Evolutionary conservation across 1,140 invertebrate species (phyloP), one percentile per base, ranked within the genome.

Genomic region (Lamellibrachia luymesi): DNA sequence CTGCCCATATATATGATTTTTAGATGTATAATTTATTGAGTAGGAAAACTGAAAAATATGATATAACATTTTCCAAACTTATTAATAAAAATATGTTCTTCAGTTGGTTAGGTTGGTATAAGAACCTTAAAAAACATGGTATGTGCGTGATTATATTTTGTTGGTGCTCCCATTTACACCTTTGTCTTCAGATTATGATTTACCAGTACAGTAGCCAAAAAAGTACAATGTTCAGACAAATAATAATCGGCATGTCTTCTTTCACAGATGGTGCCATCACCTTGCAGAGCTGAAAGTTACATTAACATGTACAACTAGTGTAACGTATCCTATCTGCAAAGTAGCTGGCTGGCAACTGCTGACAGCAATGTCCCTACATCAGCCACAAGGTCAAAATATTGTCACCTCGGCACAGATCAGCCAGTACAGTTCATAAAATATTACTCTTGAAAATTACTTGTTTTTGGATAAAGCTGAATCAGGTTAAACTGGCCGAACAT

Each of bases 241-340:
- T 80, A 80, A 80, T 80, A 80, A 80, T 80, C 64, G 17, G 64
- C 64, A 80, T 80, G 64, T 22, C 17, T 80, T 80, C 64, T 80
- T 80, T 17, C 64, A 80, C 64, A 80, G 64, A 80, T 17, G 64
- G 25, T 10, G 64, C 64, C 4, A 80, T 80, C 64, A 80, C 64
- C 64, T 80, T 22, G 8, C 13, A 4, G 13, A 80, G 64, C 25
- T 22, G 64, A 80, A 10, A 80, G 5, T 17, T 80, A 80, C 64
- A 80, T 80, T 80, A 80, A 80, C 64, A 80, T 80, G 64, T 10
- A 8, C 13, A 22, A 80, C 64, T 80, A 22, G 64, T 80, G 64
- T 80, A 80, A 80, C 64, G 25, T 80, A 80, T 80, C 64, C 64
- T 80, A 80, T 80, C 64, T 80, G 64, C 64, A 80, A 80, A 80